Evolutionary conservation across 2,888 invertebrate species (phyloP), one percentile per base, ranked within the genome.

Genomic region (Agriopis leucophaearia): DNA sequence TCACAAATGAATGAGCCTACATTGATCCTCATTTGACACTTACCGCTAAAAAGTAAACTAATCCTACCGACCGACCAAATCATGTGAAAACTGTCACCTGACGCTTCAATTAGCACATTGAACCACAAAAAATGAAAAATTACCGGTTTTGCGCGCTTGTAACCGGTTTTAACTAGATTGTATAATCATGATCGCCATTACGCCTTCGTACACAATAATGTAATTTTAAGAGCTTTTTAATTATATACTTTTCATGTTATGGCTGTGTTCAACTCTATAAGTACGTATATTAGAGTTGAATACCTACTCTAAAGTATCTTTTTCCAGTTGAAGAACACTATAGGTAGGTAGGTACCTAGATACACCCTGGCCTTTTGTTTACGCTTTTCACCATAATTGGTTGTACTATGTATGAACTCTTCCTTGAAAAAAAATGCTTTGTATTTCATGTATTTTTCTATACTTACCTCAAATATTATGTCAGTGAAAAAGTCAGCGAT

Each of bases 221-320:
- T 36, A 36, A 48, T 58, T 58, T 58, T 58, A 47, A 48, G 18
- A 16, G 7, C 13, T 48, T 58, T 58, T 58, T 55, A 55, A 55
- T 42, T 55, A 42, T 42, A 42, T n/a, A n/a, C n/a, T n/a, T 7
- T 3, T 18, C 40, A 40, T 40, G 18, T 52, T 4, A 35, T 51
- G 27, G 13, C 12, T 1, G 51, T 12, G 12, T 2, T 13, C 27
- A 27, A 27, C 18, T 27, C 18, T 27, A 27, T 3, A 27, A 27
- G 18, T 27, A 27, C 18, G 18, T 27, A 27, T 27, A 27, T 27
- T 2, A 1, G 18, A 27, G 18, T 27, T 27, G 18, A 27, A 27
- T 27, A 27, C 18, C 1, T 27, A 27, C 27, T 27, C 27, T 5
- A 27, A 27, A 27, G 27, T 27, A 27, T 27, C 5, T 27, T 27